Base-by-base conservation (phyloP, 1,140 invertebrate species). In the Tyrophagus putrescentiae region DNA sequence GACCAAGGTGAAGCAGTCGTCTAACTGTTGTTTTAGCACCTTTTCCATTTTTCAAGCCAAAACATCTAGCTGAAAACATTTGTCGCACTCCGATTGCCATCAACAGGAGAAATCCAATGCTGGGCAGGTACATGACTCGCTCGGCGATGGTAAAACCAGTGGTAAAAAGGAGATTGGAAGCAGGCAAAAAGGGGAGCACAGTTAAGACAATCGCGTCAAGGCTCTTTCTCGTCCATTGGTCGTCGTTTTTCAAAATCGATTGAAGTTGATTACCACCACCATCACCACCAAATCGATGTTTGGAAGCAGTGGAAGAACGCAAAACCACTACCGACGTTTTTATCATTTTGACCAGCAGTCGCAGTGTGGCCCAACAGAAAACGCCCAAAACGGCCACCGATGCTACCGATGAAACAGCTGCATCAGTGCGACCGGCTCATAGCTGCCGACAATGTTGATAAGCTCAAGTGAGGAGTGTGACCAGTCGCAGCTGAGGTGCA, bases 121-220 rank as follows among this genome's bases (percentile, higher is more conserved):
- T 95, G 31, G 93, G 92, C 68, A 94, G 78, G 72, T 97, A 97
- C 23, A 97, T 77, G 54, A 97, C 84, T 63, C 93, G 77, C 74
- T 97, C 93, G 33, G 93, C 93, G 6, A 97, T 85, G 27, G 96
- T 90, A 72, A 97, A 97, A 7, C 93, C 93, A 59, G 96, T 91
- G 68, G 94, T 92, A 75, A 96, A 94, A 70, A 95, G 82, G 53
- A 78, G 72, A 77, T 97, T 97, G 60, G 85, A 85, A n/a, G 92
- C 91, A 34, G 93, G 93, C 63, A 97, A 75, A 73, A 95, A 96
- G 36, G 92, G 87, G 60, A 96, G 72, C 57, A 95, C 74, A 41
- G 89, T 80, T 68, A 85, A 33, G 3, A 60, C 42, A 9, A 70
- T 28, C n/a, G 68, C 31, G 60, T 27, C n/a, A n/a, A n/a, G n/a